These are phyloP conservation scores for Microplitis deprimator DNA, from an alignment of 2,888 invertebrate species.

Conservation along the genomic window DNA sequence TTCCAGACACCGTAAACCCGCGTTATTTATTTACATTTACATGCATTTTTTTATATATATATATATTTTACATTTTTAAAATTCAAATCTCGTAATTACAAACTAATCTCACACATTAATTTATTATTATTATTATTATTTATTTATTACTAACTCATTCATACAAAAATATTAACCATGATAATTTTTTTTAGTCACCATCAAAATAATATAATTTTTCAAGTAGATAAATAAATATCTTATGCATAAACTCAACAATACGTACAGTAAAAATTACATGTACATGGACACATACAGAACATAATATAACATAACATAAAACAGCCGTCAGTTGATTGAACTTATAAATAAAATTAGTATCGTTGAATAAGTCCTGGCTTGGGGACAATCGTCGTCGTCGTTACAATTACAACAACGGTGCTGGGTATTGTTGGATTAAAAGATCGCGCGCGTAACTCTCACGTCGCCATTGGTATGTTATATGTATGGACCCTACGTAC, in stretches of 20 bases:
- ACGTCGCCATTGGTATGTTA: not conserved
- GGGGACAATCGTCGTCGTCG: not conserved
- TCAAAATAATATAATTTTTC: too few species aligned
- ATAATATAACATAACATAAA: not conserved
- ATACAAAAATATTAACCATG: too few species aligned
- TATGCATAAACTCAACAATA: too few species aligned
- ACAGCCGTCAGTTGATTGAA: not conserved
- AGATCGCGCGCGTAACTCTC: not conserved
- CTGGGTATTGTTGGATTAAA: not conserved
- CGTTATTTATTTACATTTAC: constrained; percentile 2
- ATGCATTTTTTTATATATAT: not conserved
- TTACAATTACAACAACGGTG: not conserved
- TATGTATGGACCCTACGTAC: not conserved
- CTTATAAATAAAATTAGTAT: not conserved
- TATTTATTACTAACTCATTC: too few species aligned
- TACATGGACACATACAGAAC: not conserved
- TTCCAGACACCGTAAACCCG: constrained; percentile 5
- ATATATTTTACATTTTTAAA: too few species aligned
- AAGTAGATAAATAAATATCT: too few species aligned
- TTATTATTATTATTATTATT: too few species aligned
- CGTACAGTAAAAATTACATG: too few species aligned
- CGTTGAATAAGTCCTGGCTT: not conserved
- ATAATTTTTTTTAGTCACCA: too few species aligned
- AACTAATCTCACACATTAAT: too few species aligned
- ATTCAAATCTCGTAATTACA: too few species aligned